Evolutionary conservation across 2,888 invertebrate species (phyloP), one percentile per base, ranked within the genome.

Genomic region (Apamea epomidion): DNA sequence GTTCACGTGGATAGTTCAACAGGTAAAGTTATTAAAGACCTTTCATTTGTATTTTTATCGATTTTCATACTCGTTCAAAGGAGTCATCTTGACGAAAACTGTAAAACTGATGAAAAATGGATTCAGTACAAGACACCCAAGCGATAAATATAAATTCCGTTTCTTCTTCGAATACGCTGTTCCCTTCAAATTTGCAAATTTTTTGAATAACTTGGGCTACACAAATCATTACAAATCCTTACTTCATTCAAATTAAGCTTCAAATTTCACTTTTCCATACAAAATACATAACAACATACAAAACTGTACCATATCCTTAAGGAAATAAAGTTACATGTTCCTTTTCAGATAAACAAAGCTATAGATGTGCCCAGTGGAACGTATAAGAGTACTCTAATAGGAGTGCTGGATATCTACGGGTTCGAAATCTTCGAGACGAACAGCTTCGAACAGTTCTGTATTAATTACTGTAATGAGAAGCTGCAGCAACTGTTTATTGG

Each of bases 401-500:
- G 99, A 18, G 99, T 99, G 10, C 97, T 99, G 74, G 99, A 99
- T 93, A 99, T 99, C 92, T 99, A 99, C 94, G 99, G 99, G 37
- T 99, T 99, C 95, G 99, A 99, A 97, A 99, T 99, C 89, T 99
- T 99, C 95, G 99, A 99, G 90, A 98, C 98, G 51, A 99, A 99
- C 96, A 99, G 99, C 96, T 99, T 99, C 96, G 99, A 99, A 95
- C 99, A 99, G 97, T 99, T 99, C 96, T 99, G 99, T 95, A 99
- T 99, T 93, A 99, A 99, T 96, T 99, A 99, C 96, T 99, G 99
- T 94, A 99, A 99, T 94, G 99, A 99, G 97, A 99, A 99, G 94
- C 97, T 99, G 87, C 99, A 99, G 94, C 99, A 99, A 95, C 97
- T 99, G 60, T 99, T 99, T 94, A 99, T 99, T 92, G 98, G 98